A percentile compares a stretch with the other conserved stretches of the same genome.
These are phyloP conservation scores for Dynastes maya DNA, from an alignment of 2,888 invertebrate genomes.

Conservation along the genomic window DNA sequence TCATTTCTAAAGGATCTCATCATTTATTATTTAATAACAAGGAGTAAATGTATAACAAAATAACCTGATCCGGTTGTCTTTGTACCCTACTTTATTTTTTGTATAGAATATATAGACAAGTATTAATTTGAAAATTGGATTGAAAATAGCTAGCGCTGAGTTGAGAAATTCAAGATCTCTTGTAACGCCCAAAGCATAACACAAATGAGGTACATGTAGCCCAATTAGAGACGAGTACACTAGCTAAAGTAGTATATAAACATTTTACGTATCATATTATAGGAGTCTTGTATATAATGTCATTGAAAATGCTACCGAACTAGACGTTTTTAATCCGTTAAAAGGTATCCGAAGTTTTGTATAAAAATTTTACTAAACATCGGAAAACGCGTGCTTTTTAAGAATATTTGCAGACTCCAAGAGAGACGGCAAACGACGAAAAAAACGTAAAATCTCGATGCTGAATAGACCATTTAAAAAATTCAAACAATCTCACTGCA, in stretches of 20 bases:
- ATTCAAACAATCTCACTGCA: constrained; percentile 35
- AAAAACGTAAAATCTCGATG: constrained; percentile 26
- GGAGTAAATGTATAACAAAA: too few relatives aligned
- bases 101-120: background rate
- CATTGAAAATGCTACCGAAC: background rate
- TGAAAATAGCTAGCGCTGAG: constrained; percentile 38
- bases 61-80: background rate
- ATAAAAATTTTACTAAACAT: background rate
- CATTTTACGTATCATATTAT: background rate
- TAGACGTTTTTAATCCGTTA: background rate
- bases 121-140: constrained; percentile 33
- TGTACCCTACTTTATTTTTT: background rate
- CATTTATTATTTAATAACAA: background rate
- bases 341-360: background rate
- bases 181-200: constrained; percentile 64
- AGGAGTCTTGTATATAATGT: too few relatives aligned
- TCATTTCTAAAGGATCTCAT: background rate
- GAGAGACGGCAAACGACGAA: background rate
- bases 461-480: constrained; percentile 33
- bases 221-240: constrained; percentile 62
- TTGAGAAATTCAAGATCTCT: constrained; percentile 52
- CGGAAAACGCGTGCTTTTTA: background rate
- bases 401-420: background rate
- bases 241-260: constrained; percentile 21
- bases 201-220: constrained; percentile 67